Evolutionary conservation across 1,140 invertebrate genomes (phyloP).

Genomic region (Heterodera schachtii): DNA sequence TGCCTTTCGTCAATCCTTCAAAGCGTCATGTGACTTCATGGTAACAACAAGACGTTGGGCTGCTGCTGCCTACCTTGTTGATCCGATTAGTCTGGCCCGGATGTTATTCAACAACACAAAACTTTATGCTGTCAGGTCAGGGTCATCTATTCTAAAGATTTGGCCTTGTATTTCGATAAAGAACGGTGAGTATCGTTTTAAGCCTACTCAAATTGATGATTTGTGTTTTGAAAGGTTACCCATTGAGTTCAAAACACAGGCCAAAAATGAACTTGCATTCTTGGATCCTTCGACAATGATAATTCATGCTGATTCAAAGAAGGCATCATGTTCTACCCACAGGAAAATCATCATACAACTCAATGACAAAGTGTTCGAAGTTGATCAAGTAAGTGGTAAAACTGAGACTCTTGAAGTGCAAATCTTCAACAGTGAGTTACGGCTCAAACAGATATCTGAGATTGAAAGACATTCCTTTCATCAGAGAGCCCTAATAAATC

Average conservation of each 20-base stretch:
- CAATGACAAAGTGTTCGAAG: not conserved
- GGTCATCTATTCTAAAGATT: not conserved
- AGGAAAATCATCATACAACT: not conserved
- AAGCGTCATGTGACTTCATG: slow-evolving; percentile 4
- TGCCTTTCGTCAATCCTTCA: not conserved
- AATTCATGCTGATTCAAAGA: not conserved
- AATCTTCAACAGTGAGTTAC: not conserved
- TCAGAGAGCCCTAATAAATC: not conserved
- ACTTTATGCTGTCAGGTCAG: not conserved
- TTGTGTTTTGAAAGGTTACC: not conserved
- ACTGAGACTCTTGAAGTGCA: not conserved
- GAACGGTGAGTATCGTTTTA: not conserved
- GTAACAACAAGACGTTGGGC: not conserved
- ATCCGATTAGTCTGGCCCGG: slow-evolving; percentile 7
- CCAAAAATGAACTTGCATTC: not conserved
- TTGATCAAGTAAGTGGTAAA: not conserved
- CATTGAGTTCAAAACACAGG: not conserved
- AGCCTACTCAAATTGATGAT: not conserved
- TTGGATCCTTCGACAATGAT: not conserved
- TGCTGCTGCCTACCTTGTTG: not conserved
- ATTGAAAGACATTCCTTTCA: not conserved
- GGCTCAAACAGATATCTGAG: not conserved
- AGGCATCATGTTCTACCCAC: not conserved
- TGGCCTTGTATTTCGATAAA: not conserved
- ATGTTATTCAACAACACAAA: not conserved